Conservation (phyloP, 2,888 invertebrate species). For the Pantelozetes paolii region DNA sequence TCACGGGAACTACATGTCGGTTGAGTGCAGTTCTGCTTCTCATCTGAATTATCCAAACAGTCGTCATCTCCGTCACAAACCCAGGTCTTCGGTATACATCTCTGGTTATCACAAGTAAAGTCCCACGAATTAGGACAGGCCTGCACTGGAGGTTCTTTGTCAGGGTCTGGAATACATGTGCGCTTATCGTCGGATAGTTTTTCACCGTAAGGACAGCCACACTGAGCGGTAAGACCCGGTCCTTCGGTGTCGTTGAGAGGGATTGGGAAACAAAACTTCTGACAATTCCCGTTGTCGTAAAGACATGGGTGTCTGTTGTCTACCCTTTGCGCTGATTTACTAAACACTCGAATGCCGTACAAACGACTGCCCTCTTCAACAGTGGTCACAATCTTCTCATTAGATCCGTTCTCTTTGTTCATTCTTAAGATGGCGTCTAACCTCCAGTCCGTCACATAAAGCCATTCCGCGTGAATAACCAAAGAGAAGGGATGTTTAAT, state of each 20-base stretch:
- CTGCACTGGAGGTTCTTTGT: conserved; percentile 76
- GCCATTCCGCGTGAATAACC: conserved; percentile 76
- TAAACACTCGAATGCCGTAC: conserved; percentile 74
- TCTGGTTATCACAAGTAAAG: conserved; percentile 86
- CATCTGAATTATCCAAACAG: conserved; percentile 77
- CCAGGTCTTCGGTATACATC: conserved; percentile 89
- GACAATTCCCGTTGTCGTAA: conserved; percentile 79
- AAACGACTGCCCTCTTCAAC: conserved; percentile 84
- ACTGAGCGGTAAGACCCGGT: conserved; percentile 61
- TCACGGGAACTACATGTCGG: conserved; percentile 84
- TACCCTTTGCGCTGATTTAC: conserved; percentile 49
- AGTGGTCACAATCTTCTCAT: conserved; percentile 76
- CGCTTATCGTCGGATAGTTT: conserved; percentile 65
- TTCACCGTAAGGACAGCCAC: conserved; percentile 92
- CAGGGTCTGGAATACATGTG: conserved; percentile 71
- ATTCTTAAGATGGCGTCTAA: conserved; percentile 86
- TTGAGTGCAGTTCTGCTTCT: conserved; percentile 78
- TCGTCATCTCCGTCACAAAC: conserved; percentile 95
- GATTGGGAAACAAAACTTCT: conserved; percentile 83
- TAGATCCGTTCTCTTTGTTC: conserved; percentile 80
- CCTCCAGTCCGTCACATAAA: conserved; percentile 97
- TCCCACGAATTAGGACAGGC: conserved; percentile 88
- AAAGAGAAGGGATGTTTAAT: conserved; percentile 88
- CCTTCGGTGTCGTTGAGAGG: conserved; percentile 59
- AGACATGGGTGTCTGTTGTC: conserved; percentile 70